Evolutionary conservation across 2,797 vertebrate species (phyloP), one percentile per base, ranked within the genome.

Genomic region (Myioborus miniatus): DNA sequence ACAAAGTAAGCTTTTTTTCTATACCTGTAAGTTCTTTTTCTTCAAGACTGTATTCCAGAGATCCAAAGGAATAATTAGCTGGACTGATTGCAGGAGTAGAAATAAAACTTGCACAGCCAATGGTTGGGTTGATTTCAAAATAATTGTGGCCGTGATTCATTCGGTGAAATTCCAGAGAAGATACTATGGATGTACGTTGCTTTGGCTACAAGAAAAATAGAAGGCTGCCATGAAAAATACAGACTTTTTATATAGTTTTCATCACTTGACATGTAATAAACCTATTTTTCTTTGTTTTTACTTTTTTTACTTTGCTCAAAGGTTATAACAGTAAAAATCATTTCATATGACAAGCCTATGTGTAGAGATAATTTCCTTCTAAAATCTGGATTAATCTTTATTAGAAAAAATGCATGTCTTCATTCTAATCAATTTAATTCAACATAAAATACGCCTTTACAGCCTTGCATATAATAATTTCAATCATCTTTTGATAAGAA

Each of bases 131-230:
- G 97, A 99, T 99, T 97, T 99, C 99, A 26, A 99, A 99, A 80
- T 99, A 99, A 94, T 99, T 99, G 82, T 99, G 99, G 97, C 98
- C 98, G 96, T 99, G 99, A 97, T 99, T 99, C n/a, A 98, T 98
- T 97, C 98, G 98, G 83, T 99, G 99, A 96, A 98, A 99, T 88
- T 99, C 99, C 98, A 99, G 97, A 83, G 99, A 98, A 13, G 99
- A 99, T 39, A 99, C 99, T 97, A 99, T 98, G 39, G 99, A 99
- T 43, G 99, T 99, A 50, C 99, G 98, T 93, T 99, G 99, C 91
- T 99, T 99, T 46, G 99, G 99, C 99, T 99, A 96, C 46, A 97
- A 96, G 82, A 96, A 93, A 97, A 96, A 78, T 1, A 95, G 64
- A 94, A 90, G 29, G 90, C 58, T 60, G 43, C 21, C 84, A 85